A percentile compares a stretch with the other conserved stretches of the same genome.
These are phyloP conservation scores for Temnothorax ravouxi DNA, from an alignment of 2,888 invertebrate genomes.

Conservation along the genomic window DNA sequence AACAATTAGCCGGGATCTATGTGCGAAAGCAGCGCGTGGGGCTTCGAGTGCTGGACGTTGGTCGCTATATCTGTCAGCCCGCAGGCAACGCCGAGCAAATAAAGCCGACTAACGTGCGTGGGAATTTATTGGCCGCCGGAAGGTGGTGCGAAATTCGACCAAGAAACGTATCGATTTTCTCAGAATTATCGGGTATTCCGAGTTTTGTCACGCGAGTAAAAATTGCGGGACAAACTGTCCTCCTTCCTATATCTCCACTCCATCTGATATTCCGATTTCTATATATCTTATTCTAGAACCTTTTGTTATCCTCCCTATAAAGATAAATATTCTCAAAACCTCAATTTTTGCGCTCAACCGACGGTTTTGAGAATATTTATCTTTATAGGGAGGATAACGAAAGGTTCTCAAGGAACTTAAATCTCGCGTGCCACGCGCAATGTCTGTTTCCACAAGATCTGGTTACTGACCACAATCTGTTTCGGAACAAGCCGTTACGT, in stretches of 20 bases:
- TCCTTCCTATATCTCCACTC: neutral
- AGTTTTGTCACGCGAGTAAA: neutral
- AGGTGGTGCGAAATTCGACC: neutral
- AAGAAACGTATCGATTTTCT: conserved; percentile 43
- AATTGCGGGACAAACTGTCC: neutral
- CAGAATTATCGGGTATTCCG: conserved; percentile 7
- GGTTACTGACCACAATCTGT: conserved; percentile 1
- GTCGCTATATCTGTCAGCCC: conserved; percentile 73
- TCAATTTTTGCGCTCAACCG: no score
- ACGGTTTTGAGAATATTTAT: neutral
- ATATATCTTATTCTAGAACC: no score
- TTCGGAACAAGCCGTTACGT: conserved; percentile 59
- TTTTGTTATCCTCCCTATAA: no score
- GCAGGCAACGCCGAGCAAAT: conserved; percentile 72
- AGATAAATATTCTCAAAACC: no score
- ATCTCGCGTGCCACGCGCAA: neutral
- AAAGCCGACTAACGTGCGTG: conserved; percentile 66
- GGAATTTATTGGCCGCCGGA: conserved; percentile 59
- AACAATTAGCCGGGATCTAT: conserved; percentile 69
- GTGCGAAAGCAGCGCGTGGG: conserved; percentile 3
- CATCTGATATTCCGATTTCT: conserved; percentile 1
- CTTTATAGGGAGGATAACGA: neutral
- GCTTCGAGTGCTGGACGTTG: conserved; percentile 38
- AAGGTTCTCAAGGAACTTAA: neutral
- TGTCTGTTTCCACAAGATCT: neutral